phyloP scores from a whole-genome alignment of 2,797 vertebrate genomes.

The Thripadectes ignobilis region DNA sequence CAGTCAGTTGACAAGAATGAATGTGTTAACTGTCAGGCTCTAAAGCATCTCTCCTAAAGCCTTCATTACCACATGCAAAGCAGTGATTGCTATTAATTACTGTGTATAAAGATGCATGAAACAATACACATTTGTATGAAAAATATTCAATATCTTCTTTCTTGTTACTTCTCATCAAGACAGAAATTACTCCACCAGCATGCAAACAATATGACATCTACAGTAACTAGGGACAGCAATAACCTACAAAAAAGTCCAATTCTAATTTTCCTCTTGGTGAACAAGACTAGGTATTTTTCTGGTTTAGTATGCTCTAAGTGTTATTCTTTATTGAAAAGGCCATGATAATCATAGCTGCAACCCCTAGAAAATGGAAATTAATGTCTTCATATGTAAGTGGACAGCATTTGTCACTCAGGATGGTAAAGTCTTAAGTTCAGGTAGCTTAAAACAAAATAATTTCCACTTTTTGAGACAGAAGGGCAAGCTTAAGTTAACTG shows the following conservation, averaged over 20 bases:
- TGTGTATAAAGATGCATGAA: neutral
- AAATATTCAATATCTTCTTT: neutral
- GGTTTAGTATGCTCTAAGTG: neutral
- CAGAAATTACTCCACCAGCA: neutral
- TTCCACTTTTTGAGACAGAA: neutral
- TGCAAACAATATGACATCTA: neutral
- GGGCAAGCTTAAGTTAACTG: neutral
- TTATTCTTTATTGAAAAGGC: neutral
- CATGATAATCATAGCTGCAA: neutral
- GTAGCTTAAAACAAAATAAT: neutral
- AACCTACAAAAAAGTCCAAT: neutral
- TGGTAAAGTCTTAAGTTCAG: neutral
- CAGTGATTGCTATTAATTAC: neutral
- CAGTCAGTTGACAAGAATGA: neutral
- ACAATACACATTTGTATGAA: neutral
- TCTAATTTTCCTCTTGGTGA: neutral
- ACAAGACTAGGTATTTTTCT: neutral
- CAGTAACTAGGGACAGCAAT: neutral
- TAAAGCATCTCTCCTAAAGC: neutral
- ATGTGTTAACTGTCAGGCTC: neutral
- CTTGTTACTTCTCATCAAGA: neutral
- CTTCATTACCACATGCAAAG: neutral
- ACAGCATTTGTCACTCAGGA: neutral
- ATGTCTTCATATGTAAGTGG: neutral
- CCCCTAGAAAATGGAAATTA: neutral